Evolutionary conservation across 2,797 vertebrate genomes (phyloP), one percentile per base, ranked within the genome.

Genomic region (Siniperca undulata): DNA sequence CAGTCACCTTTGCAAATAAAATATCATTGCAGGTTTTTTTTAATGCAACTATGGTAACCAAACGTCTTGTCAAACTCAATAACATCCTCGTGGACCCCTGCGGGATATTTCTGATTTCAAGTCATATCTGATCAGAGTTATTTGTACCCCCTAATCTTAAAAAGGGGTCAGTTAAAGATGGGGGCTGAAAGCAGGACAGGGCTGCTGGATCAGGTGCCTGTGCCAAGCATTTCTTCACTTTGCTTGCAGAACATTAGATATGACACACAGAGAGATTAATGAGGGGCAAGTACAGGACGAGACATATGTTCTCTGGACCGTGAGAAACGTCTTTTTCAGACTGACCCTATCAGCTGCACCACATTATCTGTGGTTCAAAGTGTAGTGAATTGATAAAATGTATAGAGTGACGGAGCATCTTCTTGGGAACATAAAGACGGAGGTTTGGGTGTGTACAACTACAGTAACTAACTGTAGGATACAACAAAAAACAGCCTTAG

Each of bases 221-320:
- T 30, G 80, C 82, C 78, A 83, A 83, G 83, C 52, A 34, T 64
- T 55, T 78, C 81, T 71, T 86, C 84, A 88, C 44, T 75, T 60
- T 72, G 80, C 81, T 61, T n/a, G 78, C 46, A 42, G 82, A 81
- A 70, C 60, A 90, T 91, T 81, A 52, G 72, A 79, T 58, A 22
- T 83, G 92, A 89, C 84, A 84, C 55, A 38, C 0, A 3, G 56
- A 3, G 60, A 5, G 84, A 81, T 67, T 65, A 84, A 88, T 67
- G 74, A 75, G 78, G 64, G 64, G 42, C 50, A 22, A 70, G 12
- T 1, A 50, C 48, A 46, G 72, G 52, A 75, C 38, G 24, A 60
- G 66, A n/a, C 64, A 56, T 60, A 50, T 70, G 80, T 72, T 36
- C 79, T 74, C 62, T 67, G 7, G 78, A 76, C 48, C 58, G 46